Base-by-base conservation (phyloP, 2,113 vertebrate species). In the Carollia perspicillata region DNA sequence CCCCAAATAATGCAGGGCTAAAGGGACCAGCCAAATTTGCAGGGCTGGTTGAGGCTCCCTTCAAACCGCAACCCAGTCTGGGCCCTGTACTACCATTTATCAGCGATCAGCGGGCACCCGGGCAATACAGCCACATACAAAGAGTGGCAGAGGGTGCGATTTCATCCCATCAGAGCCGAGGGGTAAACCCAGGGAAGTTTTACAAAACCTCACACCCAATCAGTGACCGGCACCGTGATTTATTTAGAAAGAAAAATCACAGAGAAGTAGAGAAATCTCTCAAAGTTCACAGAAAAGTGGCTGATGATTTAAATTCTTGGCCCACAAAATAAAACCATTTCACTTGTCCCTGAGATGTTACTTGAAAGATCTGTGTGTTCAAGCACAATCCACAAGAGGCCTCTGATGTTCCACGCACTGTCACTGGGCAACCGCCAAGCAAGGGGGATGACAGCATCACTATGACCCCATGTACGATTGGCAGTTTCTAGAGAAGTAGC, bases 181-280 rank as follows among this genome's bases (percentile, higher is more conserved):
- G 81, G 85, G 40, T n/a, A n/a, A 95, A 86, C 3, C 28, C 65
- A 60, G 80, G 65, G 26, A 68, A 13, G 30, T 17, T 63, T 94
- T 63, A 63, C 35, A 53, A 80, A 89, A 91, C 65, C 14, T 84
- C 51, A 84, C 5, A 95, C 28, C 9, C 13, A 13, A 35, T 80
- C 22, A 2, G 44, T 30, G 63, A 79, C 55, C 10, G 40, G 75
- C 12, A 74, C 49, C 60, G 51, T 74, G 33, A 72, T 83, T 91
- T 69, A 53, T 87, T 93, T 95, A 88, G 49, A 95, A 91, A 78
- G 49, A 68, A 84, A 81, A 85, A 37, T 44, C 28, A 22, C 10
- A 86, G 77, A 84, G 40, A 90, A 84, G 28, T 40, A 47, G 72
- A 68, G 69, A 94, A 72, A 77, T 90, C 84, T 92, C 79, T 33